Conservation (phyloP, 2,888 invertebrate genomes). For the Elgonia sp. region DNA sequence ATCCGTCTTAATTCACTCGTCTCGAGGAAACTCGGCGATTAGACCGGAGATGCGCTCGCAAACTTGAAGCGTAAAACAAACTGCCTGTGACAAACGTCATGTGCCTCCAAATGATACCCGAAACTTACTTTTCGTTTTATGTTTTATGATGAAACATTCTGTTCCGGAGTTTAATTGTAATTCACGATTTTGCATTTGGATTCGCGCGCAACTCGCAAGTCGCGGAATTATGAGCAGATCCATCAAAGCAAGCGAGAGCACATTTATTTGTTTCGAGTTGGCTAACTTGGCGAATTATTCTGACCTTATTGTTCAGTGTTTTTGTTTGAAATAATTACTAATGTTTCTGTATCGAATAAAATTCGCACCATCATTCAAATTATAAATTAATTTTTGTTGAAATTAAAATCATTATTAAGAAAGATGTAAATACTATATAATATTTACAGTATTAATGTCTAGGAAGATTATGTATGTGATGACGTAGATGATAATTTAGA, state of each 20-base stretch:
- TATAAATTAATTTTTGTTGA: too few species aligned
- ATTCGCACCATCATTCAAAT: too few species aligned
- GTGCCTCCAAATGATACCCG: conserved; percentile 69
- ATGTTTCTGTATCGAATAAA: too few species aligned
- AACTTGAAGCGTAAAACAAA: conserved; percentile 75
- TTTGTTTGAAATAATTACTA: conserved; percentile 9
- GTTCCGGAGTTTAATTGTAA: conserved; percentile 72
- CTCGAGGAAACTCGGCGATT: conserved; percentile 63
- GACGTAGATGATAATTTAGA: too few species aligned
- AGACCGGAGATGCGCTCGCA: conserved; percentile 57
- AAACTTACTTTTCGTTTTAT: conserved; percentile 74
- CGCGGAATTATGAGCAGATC: conserved; percentile 52
- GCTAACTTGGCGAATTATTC: conserved; percentile 47
- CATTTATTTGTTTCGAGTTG: conserved; percentile 55
- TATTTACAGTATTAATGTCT: too few species aligned
- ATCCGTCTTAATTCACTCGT: conserved; percentile 69
- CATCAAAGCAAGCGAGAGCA: conserved; percentile 51
- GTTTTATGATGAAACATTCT: conserved; percentile 75
- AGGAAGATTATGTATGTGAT: too few species aligned
- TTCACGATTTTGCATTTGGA: conserved; percentile 60
- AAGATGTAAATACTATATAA: too few species aligned
- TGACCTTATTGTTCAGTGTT: conserved; percentile 46
- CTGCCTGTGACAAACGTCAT: conserved; percentile 75
- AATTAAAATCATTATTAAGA: too few species aligned
- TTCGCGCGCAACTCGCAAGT: conserved; percentile 55